Evolutionary conservation across 1,140 invertebrate genomes (phyloP), one percentile per base, ranked within the genome.

Genomic region (Hylyphantes graminicola): DNA sequence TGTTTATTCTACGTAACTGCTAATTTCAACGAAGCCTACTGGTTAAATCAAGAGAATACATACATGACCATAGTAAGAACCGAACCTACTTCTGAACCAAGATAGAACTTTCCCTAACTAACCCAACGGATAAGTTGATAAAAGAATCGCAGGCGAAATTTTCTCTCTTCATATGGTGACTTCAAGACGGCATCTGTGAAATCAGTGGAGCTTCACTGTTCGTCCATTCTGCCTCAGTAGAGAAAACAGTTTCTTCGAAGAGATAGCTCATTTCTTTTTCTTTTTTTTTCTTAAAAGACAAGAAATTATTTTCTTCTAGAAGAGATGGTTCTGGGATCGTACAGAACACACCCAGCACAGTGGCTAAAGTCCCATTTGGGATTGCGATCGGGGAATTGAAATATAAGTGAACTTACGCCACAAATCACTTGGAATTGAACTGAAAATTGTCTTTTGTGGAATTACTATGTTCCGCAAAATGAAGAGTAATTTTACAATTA

Each of bases 211-310:
- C 77, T 80, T 80, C 63, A 80, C 77, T 70, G 13, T 80, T 80
- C 68, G 79, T 70, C 54, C 11, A 73, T 81, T 81, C 68, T 73
- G 68, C 79, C 73, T 81, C 79, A 64, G 12, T 81, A 70, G 79
- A 81, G 79, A 81, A 81, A 68, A 81, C 79, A 81, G 72, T 81
- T 73, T 81, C 67, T 81, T 72, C 73, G 79, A 73, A 19, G 68
- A 78, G 35, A 78, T 78, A 67, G 76, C 61, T 54, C 76, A 65
- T 54, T 64, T 78, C 67, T 78, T 78, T 19, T 53, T 12, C 54
- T 53, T 78, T 51, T 64, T 53, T 76, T 61, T 64, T 13, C 15
- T 21, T 21, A 54, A 63, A 19, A 61, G 61, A 78, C 76, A 65
- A 77, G 76, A 78, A 78, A 78, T 65, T 67, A 78, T 78, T 78